These are phyloP conservation scores for Cheilosia grossa DNA, from an alignment of 2,888 invertebrate genomes.

Conservation along the genomic window DNA sequence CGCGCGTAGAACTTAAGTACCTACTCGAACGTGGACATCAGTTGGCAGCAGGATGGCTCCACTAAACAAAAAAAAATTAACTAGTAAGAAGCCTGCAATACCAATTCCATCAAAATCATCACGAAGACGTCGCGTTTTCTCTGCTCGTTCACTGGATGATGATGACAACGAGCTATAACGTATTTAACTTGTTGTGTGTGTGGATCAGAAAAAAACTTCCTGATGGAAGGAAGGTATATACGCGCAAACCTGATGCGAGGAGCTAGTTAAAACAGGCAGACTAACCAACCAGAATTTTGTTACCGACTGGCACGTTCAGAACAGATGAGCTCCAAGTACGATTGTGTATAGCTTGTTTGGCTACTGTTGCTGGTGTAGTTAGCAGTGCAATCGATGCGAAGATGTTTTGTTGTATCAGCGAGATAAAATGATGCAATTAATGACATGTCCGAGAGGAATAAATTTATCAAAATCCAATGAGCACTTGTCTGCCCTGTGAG, in stretches of 20 bases:
- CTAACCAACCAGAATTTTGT: conserved; percentile 18
- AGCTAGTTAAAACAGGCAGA: conserved; percentile 39
- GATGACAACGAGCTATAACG: conserved; percentile 53
- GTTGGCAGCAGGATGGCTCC: conserved; percentile 29
- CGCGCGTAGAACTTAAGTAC: conserved; percentile 68
- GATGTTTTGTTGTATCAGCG: conserved; percentile 62
- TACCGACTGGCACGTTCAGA: conserved; percentile 28
- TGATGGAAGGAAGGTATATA: conserved; percentile 25
- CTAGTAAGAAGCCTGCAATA: conserved; percentile 3
- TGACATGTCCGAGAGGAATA: conserved; percentile 71
- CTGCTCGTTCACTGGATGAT: conserved; percentile 11
- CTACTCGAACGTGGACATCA: conserved; percentile 56
- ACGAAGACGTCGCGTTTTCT: conserved; percentile 40
- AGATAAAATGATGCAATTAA: conserved; percentile 73
- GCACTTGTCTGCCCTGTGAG: conserved; percentile 51
- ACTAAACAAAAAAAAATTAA: not conserved
- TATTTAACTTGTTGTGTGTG: conserved; percentile 16
- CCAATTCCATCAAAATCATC: conserved; percentile 64
- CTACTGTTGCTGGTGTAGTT: conserved; percentile 48
- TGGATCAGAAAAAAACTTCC: conserved; percentile 40
- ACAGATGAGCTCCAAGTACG: conserved; percentile 37
- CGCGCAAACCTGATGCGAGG: conserved; percentile 58
- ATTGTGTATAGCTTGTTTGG: conserved; percentile 58
- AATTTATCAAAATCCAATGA: conserved; percentile 70
- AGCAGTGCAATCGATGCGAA: conserved; percentile 43